These are phyloP conservation scores for Xestia ashworthii DNA, from an alignment of 2,888 invertebrate genomes.

Conservation along the genomic window DNA sequence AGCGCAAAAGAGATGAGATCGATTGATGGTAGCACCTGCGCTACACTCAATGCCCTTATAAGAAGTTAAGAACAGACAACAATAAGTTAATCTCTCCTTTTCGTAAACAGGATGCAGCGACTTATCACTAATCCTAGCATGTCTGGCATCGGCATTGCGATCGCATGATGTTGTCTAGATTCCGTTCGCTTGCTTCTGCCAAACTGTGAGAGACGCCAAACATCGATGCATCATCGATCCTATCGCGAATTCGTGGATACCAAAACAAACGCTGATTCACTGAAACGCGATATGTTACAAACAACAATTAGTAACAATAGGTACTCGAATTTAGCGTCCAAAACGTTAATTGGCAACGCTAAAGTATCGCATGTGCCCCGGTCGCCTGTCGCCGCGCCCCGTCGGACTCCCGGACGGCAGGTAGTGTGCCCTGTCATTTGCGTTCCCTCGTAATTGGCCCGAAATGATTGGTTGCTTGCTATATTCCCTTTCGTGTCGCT, in stretches of 20 bases:
- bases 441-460: conserved; percentile 54
- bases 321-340: neutral
- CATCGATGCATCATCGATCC: neutral
- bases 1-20: neutral
- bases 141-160: conserved; percentile 8
- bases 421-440: conserved; percentile 51
- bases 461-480: conserved; percentile 55
- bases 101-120: conserved; percentile 8
- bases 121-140: conserved; percentile 11
- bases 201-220: neutral
- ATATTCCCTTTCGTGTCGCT: conserved; percentile 52
- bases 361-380: conserved; percentile 22
- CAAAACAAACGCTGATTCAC: conserved; percentile 18
- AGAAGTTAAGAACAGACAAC: neutral
- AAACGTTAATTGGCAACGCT: conserved; percentile 12
- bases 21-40: neutral
- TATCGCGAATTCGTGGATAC: neutral
- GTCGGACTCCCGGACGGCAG: neutral
- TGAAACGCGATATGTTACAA: neutral
- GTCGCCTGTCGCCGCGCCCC: conserved; percentile 8
- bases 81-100: neutral
- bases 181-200: neutral
- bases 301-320: neutral
- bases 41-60: neutral
- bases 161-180: conserved; percentile 4